Base-by-base conservation (phyloP, 2,113 vertebrate species). In the Mystacornis crossleyi region DNA sequence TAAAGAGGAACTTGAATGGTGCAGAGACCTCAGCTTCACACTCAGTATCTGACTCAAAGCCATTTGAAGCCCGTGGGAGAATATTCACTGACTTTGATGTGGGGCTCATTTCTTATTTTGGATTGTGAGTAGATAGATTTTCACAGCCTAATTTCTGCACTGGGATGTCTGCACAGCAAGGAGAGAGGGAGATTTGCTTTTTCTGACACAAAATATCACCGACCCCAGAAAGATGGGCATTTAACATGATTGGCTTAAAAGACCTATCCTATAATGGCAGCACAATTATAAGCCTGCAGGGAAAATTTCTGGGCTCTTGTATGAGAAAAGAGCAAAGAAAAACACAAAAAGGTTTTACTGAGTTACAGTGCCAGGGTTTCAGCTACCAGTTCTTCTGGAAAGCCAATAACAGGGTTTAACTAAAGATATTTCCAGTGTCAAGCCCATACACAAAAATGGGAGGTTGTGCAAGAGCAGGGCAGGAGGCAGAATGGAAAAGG, bases 281-380 rank as follows among this genome's bases (percentile, higher is more conserved):
- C 73, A 92, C 83, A 97, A 97, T 96, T 97, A 94, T 50, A 86
- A 92, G 61, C 75, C 93, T 84, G 92, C 88, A 89, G 94, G 88
- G 94, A 92, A 93, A 94, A 95, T 94, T 88, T 95, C 90, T 95
- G 77, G 40, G 88, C 72, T 94, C 93, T 96, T 95, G 42, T 94
- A 66, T 54, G 65, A 86, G 70, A 66, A 71, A 60, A 55, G 53
- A 89, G 88, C 72, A 83, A 95, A 90, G 93, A 92, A 93, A 75
- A 93, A 86, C 69, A 94, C 55, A 92, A 90, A 90, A 90, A 90
- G 92, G 65, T 90, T 96, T 95, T 78, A 69, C 65, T 57, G 82
- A 94, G 60, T 89, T 73, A 71, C 28, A 31, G 60, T 92, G 90
- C 80, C 95, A 90, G 88, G 53, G 65, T 94, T 96, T 96, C 86